These are phyloP conservation scores for Agrenia bidenticulata DNA, from an alignment of 2,888 invertebrate genomes.

Conservation along the genomic window DNA sequence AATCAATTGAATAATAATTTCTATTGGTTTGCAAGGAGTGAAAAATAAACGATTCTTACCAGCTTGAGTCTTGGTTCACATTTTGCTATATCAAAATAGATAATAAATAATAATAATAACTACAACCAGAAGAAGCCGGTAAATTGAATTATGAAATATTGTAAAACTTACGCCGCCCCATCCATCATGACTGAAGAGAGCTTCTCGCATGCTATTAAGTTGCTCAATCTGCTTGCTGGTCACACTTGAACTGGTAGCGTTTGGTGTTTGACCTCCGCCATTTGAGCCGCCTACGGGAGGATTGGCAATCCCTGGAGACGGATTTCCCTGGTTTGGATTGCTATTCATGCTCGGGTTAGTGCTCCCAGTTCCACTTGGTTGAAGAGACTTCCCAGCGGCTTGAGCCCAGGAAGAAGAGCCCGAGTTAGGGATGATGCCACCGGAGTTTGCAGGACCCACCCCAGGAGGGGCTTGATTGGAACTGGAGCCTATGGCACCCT, in stretches of 20 bases:
- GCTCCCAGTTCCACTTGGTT: constrained; percentile 51
- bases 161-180: constrained; percentile 78
- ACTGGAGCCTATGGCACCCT: constrained; percentile 43
- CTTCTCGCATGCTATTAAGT: constrained; percentile 85
- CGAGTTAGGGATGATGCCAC: constrained; percentile 46
- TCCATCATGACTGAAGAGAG: constrained; percentile 85
- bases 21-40: too few relatives aligned
- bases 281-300: constrained; percentile 18
- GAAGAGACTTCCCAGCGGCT: constrained; percentile 56
- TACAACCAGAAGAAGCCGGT: too few relatives aligned
- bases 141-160: constrained; percentile 53
- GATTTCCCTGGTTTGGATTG: constrained; percentile 36
- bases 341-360: constrained; percentile 17
- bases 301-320: constrained; percentile 13
- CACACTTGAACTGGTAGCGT: constrained; percentile 56
- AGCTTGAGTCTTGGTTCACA: constrained; percentile 89
- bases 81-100: constrained; percentile 75
- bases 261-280: constrained; percentile 18
- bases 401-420: constrained; percentile 59
- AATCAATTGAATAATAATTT: too few relatives aligned
- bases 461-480: constrained; percentile 39
- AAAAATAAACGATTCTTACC: too few relatives aligned
- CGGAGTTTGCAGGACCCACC: constrained; percentile 45
- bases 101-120: too few relatives aligned
- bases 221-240: constrained; percentile 83